These are phyloP conservation scores for Pangasianodon gigas DNA, from an alignment of 2,113 vertebrate species.

Conservation along the genomic window DNA sequence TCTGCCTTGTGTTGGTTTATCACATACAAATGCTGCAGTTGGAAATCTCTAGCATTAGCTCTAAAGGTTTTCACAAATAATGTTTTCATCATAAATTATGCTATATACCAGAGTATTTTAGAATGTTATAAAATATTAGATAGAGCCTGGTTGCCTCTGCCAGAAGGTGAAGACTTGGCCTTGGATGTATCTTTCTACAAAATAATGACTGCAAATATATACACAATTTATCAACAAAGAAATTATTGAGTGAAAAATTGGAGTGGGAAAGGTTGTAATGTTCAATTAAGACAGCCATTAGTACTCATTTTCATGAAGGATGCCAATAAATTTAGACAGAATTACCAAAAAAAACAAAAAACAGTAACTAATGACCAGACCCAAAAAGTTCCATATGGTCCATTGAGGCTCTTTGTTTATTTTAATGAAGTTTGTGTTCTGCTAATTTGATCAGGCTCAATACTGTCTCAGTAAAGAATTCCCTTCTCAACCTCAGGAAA, in stretches of 20 bases:
- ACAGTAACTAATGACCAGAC: background rate
- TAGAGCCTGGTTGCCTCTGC: background rate
- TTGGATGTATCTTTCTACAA: background rate
- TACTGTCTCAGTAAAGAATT: constrained; percentile 2
- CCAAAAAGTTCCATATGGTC: background rate
- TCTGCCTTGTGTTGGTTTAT: background rate
- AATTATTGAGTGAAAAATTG: background rate
- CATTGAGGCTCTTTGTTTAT: constrained; percentile 25
- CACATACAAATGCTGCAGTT: no score
- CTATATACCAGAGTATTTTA: background rate
- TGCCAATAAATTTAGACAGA: background rate
- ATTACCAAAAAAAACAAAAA: background rate
- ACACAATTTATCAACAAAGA: background rate
- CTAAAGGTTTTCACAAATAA: background rate
- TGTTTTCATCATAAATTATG: background rate
- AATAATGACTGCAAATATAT: background rate
- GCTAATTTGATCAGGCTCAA: constrained; percentile 22
- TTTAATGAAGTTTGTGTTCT: background rate
- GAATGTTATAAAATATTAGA: background rate
- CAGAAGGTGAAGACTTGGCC: background rate
- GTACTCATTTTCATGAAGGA: background rate
- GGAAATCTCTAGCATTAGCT: background rate
- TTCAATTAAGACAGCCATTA: background rate
- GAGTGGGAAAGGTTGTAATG: background rate
- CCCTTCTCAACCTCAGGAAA: constrained; percentile 22